Conservation (phyloP, 2,888 invertebrate species). For the Noctua fimbriata region DNA sequence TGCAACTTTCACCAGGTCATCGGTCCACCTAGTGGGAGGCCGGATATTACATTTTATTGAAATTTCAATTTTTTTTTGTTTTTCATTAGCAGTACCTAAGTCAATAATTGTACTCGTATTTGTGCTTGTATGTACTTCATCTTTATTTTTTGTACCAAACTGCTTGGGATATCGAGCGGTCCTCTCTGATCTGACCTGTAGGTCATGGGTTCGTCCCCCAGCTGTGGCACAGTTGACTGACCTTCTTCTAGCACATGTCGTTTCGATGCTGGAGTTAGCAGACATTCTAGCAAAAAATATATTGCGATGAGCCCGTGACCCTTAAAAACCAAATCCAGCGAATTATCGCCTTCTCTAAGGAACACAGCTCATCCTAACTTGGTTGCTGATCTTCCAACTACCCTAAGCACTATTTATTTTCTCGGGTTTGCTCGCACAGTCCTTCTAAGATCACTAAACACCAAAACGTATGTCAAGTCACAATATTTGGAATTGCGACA, state of each 20-base stretch:
- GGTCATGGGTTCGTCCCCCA: neutral
- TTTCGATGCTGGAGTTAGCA: neutral
- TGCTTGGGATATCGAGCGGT: neutral
- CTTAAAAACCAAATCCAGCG: neutral
- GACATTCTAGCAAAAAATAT: neutral
- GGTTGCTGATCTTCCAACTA: conserved; percentile 19
- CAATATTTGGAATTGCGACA: conserved; percentile 68
- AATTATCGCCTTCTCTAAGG: neutral
- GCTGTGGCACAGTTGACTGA: neutral
- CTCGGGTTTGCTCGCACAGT: conserved; percentile 38
- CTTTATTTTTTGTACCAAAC: too few relatives aligned
- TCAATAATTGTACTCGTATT: too few relatives aligned
- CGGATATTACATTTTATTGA: too few relatives aligned
- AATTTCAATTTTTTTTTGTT: too few relatives aligned
- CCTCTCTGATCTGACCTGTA: neutral
- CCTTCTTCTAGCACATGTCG: neutral
- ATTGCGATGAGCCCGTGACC: rapidly evolving
- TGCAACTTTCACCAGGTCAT: too few relatives aligned
- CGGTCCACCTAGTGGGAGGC: too few relatives aligned
- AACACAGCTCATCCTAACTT: neutral
- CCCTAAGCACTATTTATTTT: conserved; percentile 40
- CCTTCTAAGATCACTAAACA: neutral
- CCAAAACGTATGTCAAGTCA: conserved; percentile 12
- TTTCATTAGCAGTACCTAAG: too few relatives aligned
- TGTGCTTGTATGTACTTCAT: too few relatives aligned